Percentiles rank a stretch among this genome's conserved stretches.
Evolutionary conservation across 2,888 invertebrate species (phyloP).

Genomic region (Temnothorax ravouxi): DNA sequence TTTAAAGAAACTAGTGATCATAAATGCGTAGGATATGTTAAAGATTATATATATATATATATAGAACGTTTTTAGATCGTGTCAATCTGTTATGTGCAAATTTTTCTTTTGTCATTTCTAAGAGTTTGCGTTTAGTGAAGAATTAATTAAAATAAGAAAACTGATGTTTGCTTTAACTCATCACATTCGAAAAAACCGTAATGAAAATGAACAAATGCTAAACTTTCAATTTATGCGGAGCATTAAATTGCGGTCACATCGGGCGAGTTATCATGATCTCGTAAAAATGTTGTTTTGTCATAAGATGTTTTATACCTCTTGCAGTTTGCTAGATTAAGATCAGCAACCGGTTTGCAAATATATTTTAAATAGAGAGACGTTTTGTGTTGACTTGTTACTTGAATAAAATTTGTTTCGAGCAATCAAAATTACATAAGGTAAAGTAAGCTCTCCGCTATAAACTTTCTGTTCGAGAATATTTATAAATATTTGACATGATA

Average conservation of each 20-base stretch:
- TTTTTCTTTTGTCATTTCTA: not conserved
- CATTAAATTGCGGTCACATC: not conserved
- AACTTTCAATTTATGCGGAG: constrained; percentile 8
- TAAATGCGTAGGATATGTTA: not conserved
- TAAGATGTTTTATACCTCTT: not conserved
- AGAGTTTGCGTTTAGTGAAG: not conserved
- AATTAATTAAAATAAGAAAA: constrained; percentile 16
- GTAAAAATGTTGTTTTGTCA: constrained; percentile 17
- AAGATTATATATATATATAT: not conserved
- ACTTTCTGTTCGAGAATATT: not conserved
- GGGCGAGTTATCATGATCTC: constrained; percentile 16
- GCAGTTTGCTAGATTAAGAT: not conserved
- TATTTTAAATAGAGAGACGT: not conserved
- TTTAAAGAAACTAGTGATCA: too few species aligned
- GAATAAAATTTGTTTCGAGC: not conserved
- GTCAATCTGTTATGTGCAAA: not conserved
- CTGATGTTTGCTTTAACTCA: not conserved
- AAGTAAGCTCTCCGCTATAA: not conserved
- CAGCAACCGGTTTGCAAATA: not conserved
- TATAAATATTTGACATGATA: constrained; percentile 13
- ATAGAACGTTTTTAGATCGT: not conserved
- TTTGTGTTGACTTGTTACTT: not conserved
- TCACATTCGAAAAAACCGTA: not conserved
- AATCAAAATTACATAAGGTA: not conserved
- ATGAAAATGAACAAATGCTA: not conserved